Conservation (phyloP, 1,140 invertebrate genomes). For the Meloidogyne chitwoodi region DNA sequence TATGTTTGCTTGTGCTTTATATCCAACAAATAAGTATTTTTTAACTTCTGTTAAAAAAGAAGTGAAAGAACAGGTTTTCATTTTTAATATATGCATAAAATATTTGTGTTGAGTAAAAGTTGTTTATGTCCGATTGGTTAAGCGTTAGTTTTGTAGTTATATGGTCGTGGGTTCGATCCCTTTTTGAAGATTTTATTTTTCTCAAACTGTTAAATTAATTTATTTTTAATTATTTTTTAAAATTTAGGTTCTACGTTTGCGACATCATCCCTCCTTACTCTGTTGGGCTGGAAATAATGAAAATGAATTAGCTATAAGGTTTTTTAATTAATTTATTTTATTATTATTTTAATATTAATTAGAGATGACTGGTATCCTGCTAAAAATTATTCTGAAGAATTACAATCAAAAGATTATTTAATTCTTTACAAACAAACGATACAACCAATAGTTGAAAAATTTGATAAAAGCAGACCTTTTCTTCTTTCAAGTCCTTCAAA, state of each 20-base stretch:
- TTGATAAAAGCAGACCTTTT: conserved; percentile 69
- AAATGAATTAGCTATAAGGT: conserved; percentile 72
- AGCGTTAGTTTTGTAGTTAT: no score
- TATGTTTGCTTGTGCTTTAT: conserved; percentile 95
- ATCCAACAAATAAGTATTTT: conserved; percentile 75
- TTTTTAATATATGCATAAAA: neutral
- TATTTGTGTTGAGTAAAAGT: neutral
- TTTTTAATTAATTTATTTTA: neutral
- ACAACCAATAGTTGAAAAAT: conserved; percentile 63
- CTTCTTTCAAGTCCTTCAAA: conserved; percentile 87
- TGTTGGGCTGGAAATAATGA: conserved; percentile 91
- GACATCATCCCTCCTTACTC: conserved; percentile 81
- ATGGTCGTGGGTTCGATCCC: no score
- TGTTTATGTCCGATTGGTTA: no score
- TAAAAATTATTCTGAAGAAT: conserved; percentile 31
- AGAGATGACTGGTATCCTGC: conserved; percentile 36
- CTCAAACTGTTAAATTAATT: neutral
- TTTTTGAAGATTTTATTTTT: no score
- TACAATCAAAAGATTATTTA: conserved; percentile 71
- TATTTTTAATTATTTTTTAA: neutral
- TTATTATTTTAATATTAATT: neutral
- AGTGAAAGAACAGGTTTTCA: conserved; percentile 71
- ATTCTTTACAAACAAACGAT: conserved; percentile 79
- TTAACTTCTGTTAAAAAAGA: conserved; percentile 73
- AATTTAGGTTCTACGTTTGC: conserved; percentile 70